These are phyloP conservation scores for Anguilla megastoma DNA, from an alignment of 2,797 vertebrate species.

Conservation along the genomic window DNA sequence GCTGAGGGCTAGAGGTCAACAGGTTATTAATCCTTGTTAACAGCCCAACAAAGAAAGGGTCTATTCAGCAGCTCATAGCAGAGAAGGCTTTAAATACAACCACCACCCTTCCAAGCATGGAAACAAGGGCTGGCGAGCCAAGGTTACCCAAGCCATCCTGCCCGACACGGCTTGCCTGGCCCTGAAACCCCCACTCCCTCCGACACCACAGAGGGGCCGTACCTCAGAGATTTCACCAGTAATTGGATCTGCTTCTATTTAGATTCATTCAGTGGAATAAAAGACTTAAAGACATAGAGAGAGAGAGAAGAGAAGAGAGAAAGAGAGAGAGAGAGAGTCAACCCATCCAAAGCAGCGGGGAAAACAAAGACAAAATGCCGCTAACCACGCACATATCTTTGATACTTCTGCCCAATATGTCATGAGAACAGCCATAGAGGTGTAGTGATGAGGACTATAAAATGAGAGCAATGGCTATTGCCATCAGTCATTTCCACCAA, in stretches of 20 bases:
- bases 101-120: constrained; percentile 23
- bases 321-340: constrained; percentile 12
- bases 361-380: background rate
- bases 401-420: background rate
- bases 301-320: constrained; percentile 15
- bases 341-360: background rate
- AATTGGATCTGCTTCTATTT: constrained; percentile 15
- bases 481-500: constrained; percentile 32
- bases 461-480: constrained; percentile 20
- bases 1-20: constrained; percentile 32
- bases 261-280: constrained; percentile 31
- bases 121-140: constrained; percentile 25
- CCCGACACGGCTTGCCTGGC: background rate
- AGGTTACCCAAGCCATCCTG: constrained; percentile 27
- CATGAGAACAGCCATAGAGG: background rate
- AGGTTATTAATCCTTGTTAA: constrained; percentile 47
- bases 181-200: constrained; percentile 12
- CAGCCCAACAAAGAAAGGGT: constrained; percentile 42
- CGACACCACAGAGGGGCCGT: constrained; percentile 9
- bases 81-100: constrained; percentile 34
- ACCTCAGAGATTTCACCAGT: constrained; percentile 14
- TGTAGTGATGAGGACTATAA: background rate
- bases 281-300: constrained; percentile 6
- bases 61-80: constrained; percentile 35
- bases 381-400: background rate